These are phyloP conservation scores for Lampris megalopsis DNA, from an alignment of 2,113 vertebrate species.

Conservation along the genomic window DNA sequence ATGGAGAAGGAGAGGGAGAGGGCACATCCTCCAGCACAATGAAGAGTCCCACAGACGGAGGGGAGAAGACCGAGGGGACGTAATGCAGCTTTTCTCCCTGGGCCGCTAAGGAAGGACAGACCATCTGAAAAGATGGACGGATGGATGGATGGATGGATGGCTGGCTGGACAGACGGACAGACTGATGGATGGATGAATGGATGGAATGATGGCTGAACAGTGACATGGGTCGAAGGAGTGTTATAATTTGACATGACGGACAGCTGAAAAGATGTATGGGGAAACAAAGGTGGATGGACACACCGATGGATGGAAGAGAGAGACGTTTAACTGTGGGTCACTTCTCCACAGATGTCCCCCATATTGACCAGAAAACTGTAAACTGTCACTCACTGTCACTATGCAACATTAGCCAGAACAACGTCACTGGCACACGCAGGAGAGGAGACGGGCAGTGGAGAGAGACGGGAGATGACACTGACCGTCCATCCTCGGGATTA, in stretches of 20 bases:
- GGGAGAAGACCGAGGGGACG: slow-evolving; percentile 63
- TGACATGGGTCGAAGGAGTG: no score
- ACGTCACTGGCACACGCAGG: background rate
- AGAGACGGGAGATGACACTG: background rate
- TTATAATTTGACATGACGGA: no score
- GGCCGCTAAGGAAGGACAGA: background rate
- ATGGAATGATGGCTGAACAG: no score
- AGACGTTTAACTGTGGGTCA: background rate
- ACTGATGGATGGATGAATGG: background rate
- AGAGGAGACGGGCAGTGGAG: background rate
- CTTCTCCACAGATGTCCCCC: background rate
- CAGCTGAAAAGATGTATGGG: no score
- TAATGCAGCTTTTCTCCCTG: slow-evolving; percentile 21
- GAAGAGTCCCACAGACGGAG: slow-evolving; percentile 67
- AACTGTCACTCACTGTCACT: slow-evolving; percentile 53
- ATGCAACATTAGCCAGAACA: slow-evolving; percentile 61
- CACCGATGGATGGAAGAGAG: background rate
- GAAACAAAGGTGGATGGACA: no score
- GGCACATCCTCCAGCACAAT: slow-evolving; percentile 70
- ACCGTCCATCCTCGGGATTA: no score
- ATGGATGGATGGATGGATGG: background rate
- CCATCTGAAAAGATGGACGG: background rate
- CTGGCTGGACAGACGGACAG: no score
- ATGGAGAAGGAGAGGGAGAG: slow-evolving; percentile 78
- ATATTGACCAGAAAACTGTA: slow-evolving; percentile 59